Evolutionary conservation across 1,140 invertebrate species (phyloP).

Genomic region (Eupristina koningsbergeri): DNA sequence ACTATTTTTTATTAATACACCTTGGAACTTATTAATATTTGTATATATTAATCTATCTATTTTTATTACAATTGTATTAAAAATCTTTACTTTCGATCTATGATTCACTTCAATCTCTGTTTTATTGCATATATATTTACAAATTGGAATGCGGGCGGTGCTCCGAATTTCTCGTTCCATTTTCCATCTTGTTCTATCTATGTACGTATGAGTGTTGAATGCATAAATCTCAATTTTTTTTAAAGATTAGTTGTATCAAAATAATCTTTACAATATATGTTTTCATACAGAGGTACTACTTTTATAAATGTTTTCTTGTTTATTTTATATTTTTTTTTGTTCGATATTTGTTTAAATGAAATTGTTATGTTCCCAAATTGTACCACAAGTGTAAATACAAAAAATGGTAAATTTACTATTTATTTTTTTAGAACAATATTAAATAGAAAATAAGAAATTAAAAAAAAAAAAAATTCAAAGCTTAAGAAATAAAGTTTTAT

Average conservation of each 20-base stretch:
- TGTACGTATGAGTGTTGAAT: not conserved
- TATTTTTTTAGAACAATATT: no score
- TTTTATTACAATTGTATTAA: not conserved
- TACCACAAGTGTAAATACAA: no score
- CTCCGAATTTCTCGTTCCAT: slow-evolving; percentile 47
- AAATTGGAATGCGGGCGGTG: slow-evolving; percentile 45
- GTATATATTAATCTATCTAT: not conserved
- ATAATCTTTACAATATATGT: no score
- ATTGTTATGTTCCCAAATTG: no score
- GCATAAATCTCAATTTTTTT: not conserved
- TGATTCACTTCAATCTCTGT: not conserved
- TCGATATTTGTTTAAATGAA: no score
- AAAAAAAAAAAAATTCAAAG: no score
- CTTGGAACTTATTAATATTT: not conserved
- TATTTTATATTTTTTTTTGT: no score
- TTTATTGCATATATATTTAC: slow-evolving; percentile 27
- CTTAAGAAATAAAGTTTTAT: no score
- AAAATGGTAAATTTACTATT: no score
- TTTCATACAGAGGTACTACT: no score
- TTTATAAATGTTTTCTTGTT: no score
- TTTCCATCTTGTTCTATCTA: slow-evolving; percentile 30
- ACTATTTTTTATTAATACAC: not conserved
- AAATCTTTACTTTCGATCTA: not conserved
- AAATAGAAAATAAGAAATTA: no score
- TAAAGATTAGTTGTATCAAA: not conserved